phyloP scores from a whole-genome alignment of 2,113 vertebrate genomes.

The Zosterops lateralis region DNA sequence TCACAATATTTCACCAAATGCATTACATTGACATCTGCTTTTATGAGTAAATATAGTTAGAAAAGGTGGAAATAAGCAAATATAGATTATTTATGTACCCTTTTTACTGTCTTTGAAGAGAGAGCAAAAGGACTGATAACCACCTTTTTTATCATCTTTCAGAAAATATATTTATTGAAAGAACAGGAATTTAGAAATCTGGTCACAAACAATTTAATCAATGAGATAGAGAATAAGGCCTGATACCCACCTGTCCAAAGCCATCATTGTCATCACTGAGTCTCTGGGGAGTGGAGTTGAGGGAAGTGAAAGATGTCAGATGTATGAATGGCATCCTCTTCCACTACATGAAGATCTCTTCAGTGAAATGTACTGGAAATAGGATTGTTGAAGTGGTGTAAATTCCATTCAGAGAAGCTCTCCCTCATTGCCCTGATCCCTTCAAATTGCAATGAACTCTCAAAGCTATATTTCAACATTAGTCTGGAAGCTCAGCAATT shows the following conservation, averaged over 20 bases:
- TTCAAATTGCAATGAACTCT: not conserved
- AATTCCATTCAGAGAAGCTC: not conserved
- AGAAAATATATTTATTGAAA: not conserved
- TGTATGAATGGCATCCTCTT: not conserved
- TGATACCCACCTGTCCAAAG: not conserved
- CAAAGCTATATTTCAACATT: not conserved
- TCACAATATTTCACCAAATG: not conserved
- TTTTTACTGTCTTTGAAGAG: not conserved
- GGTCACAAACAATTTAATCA: not conserved
- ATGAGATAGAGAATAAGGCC: not conserved
- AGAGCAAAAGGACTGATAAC: not conserved
- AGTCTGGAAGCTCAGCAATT: not conserved
- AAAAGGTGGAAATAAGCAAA: not conserved
- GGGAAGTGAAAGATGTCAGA: not conserved
- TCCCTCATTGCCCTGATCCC: not conserved
- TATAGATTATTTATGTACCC: not conserved
- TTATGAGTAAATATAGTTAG: not conserved
- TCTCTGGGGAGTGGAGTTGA: accelerated
- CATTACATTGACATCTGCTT: not conserved
- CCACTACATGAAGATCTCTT: not conserved
- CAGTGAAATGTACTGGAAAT: not conserved
- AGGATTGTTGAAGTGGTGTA: not conserved
- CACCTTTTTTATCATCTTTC: not conserved
- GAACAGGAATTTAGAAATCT: not conserved
- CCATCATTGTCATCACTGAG: no score